Evolutionary conservation across 1,140 invertebrate species (phyloP).

Genomic region (Diachasma alloeum): DNA sequence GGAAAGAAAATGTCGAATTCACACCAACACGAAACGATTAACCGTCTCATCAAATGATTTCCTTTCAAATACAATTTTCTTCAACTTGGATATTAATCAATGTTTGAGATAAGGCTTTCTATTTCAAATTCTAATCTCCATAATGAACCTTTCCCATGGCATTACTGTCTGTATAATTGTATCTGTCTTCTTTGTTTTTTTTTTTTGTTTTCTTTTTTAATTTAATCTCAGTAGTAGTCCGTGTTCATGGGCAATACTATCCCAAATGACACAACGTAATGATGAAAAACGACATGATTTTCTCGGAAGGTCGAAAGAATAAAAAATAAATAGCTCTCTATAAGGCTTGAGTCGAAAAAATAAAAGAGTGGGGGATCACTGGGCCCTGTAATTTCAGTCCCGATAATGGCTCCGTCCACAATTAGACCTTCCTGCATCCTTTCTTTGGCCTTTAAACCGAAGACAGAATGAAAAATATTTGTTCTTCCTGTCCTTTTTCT

Average conservation of each 20-base stretch:
- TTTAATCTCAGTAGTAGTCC: background rate
- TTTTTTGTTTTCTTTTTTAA: background rate
- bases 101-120: no score
- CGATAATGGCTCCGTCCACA: conserved; percentile 50
- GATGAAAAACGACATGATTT: conserved; percentile 41
- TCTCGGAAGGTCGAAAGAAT: conserved; percentile 46
- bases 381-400: conserved; percentile 57
- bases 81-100: no score
- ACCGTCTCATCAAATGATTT: no score
- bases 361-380: conserved; percentile 20
- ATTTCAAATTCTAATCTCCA: no score
- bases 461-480: background rate
- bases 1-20: conserved; percentile 53
- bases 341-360: conserved; percentile 26
- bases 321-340: conserved; percentile 27
- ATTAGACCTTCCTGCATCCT: conserved; percentile 55
- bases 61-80: no score
- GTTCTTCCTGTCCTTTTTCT: background rate
- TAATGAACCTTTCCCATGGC: no score
- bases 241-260: background rate
- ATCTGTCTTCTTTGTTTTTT: no score
- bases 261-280: conserved; percentile 43
- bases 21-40: conserved; percentile 30
- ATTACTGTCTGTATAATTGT: no score
- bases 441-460: conserved; percentile 31